Base-by-base conservation (phyloP, 2,113 vertebrate species). In the Chamaetylas fuelleborni region DNA sequence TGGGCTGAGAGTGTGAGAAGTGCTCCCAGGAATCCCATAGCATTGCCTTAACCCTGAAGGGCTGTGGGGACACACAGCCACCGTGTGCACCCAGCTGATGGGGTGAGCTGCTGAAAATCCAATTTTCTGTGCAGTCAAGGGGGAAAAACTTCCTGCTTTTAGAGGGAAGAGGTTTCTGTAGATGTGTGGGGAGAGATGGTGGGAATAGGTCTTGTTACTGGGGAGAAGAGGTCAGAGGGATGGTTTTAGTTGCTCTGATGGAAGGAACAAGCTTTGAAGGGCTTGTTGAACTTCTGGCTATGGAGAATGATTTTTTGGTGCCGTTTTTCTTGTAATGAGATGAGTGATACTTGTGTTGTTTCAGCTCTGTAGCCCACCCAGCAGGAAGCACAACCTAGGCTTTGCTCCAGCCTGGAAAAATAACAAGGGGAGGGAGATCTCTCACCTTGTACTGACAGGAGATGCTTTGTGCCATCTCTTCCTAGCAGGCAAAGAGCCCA, bases 91-190 rank as follows among this genome's bases (percentile, higher is more conserved):
- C 8, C 48, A 33, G 36, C n/a, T 26, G 34, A 31, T 14, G 17
- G 61, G 53, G 8, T 34, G 38, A 71, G 40, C 51, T 31, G 51
- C 29, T 80, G 36, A 60, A 92, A 67, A 76, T 47, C n/a, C 66
- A n/a, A 0, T 34, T 72, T 76, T 26, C 57, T 4, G 0, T 11
- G 45, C 0, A 0, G 11, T 33, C 2, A 4, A 6, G 24, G 40
- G 57, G 60, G 58, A 62, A 56, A 71, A 34, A 14, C 3, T 7
- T 50, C 43, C 61, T 43, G 56, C 22, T 48, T 57, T 33, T 47
- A 31, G 31, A 81, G 25, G 42, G 34, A 56, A 36, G 36, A 61
- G 50, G 28, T 31, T 80, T 87, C 91, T 85, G 28, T 15, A 79
- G 61, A 6, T 1, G 14, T 9, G 5, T 12, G 71, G 61, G 60